Evolutionary conservation across 2,113 vertebrate genomes (phyloP).

Genomic region (Anguilla rostrata): DNA sequence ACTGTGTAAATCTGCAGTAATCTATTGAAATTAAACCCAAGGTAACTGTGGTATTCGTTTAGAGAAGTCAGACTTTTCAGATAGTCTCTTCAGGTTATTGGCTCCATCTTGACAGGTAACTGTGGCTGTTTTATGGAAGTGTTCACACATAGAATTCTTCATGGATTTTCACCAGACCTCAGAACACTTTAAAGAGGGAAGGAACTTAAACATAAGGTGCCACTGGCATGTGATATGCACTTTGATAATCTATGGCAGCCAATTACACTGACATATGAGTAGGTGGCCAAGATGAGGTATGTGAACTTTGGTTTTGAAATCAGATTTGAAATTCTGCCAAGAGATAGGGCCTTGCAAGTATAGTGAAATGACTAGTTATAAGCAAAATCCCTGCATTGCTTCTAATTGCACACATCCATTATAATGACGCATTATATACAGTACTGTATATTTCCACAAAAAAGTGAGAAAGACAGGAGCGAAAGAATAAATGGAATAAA

Average conservation of each 20-base stretch:
- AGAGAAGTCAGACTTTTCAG: not conserved
- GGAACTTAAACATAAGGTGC: not conserved
- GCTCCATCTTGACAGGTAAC: not conserved
- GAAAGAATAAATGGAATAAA: not conserved
- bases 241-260: not conserved
- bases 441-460: not conserved
- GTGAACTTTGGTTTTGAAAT: not conserved
- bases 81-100: not conserved
- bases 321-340: not conserved
- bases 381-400: not conserved
- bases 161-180: not conserved
- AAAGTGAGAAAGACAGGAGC: not conserved
- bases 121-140: not conserved
- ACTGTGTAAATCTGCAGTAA: too few species aligned
- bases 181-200: not conserved
- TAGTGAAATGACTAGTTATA: not conserved
- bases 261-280: not conserved
- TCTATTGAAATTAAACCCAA: too few species aligned
- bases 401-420: slow-evolving; percentile 6
- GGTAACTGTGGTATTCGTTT: too few species aligned
- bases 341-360: not conserved
- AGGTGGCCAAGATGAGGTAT: not conserved
- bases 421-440: not conserved
- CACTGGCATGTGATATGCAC: not conserved
- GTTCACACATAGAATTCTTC: not conserved